Percentiles rank a stretch among this genome's conserved stretches.
Evolutionary conservation across 2,797 vertebrate genomes (phyloP).

Genomic region (Hippoglossus hippoglossus): DNA sequence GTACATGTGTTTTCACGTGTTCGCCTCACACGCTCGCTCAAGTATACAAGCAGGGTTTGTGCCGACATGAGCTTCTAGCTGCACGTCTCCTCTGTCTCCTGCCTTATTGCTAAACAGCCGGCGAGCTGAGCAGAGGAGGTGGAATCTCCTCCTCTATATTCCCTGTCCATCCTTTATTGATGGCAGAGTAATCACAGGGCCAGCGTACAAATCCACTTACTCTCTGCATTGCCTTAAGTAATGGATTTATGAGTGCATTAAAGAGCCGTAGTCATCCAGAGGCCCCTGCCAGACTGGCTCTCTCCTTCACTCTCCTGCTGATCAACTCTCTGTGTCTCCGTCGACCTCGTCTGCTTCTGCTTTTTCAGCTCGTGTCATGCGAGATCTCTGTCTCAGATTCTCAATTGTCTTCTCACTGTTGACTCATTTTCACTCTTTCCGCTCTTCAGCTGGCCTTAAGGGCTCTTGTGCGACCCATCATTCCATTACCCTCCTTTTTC

Average conservation of each 20-base stretch:
- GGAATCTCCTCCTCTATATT: slow-evolving; percentile 79
- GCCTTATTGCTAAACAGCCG: slow-evolving; percentile 62
- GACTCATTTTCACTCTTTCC: slow-evolving; percentile 65
- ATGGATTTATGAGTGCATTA: slow-evolving; percentile 88
- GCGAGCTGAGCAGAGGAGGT: slow-evolving; percentile 62
- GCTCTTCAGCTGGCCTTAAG: slow-evolving; percentile 34
- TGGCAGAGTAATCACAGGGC: slow-evolving; percentile 86
- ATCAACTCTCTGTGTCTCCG: slow-evolving; percentile 70
- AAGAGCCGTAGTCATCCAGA: slow-evolving; percentile 80
- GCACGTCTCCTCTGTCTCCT: slow-evolving; percentile 56
- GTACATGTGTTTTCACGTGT: slow-evolving; percentile 23
- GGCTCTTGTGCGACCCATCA: slow-evolving; percentile 35
- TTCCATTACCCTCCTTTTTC: slow-evolving; percentile 45
- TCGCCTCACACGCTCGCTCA: neutral
- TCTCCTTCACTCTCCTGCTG: slow-evolving; percentile 63
- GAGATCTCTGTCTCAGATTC: slow-evolving; percentile 53
- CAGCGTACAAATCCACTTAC: slow-evolving; percentile 85
- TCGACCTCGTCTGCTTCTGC: slow-evolving; percentile 47
- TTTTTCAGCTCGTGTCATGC: slow-evolving; percentile 53
- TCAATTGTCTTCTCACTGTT: slow-evolving; percentile 56
- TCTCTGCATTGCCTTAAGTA: slow-evolving; percentile 85
- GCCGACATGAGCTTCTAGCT: slow-evolving; percentile 33
- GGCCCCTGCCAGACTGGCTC: slow-evolving; percentile 82
- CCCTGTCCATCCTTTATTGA: slow-evolving; percentile 86
- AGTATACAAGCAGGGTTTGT: slow-evolving; percentile 14